A percentile compares a stretch with the other conserved stretches of the same genome.
Evolutionary conservation across 2,113 vertebrate species (phyloP).

Genomic region (Dascyllus trimaculatus): DNA sequence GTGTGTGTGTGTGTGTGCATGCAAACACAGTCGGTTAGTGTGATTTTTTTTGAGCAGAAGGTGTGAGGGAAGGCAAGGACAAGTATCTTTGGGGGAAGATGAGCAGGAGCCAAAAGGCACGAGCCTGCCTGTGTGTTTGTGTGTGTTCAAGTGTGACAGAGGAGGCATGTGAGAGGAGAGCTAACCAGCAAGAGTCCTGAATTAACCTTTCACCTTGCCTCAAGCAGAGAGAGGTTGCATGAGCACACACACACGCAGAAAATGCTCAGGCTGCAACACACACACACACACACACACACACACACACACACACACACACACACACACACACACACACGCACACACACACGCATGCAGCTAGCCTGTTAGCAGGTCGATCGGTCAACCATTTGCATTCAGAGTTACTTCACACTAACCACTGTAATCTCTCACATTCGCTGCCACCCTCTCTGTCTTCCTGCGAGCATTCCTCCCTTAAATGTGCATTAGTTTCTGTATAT

Average conservation of each 20-base stretch:
- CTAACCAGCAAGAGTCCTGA: conserved; percentile 44
- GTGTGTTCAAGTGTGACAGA: conserved; percentile 28
- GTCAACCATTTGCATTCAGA: conserved; percentile 57
- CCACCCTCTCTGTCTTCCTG: not conserved
- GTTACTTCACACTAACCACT: conserved; percentile 40
- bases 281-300: conserved; percentile 3
- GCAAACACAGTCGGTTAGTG: conserved; percentile 21
- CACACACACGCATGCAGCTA: conserved; percentile 2
- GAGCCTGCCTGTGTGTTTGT: conserved; percentile 11
- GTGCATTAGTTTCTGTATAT: conserved; percentile 49
- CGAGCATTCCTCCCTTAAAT: conserved; percentile 19
- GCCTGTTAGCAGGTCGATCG: conserved; percentile 49
- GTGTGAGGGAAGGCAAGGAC: conserved; percentile 26
- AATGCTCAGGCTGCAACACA: not conserved
- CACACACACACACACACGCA: not conserved
- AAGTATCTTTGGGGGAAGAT: conserved; percentile 23
- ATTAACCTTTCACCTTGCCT: conserved; percentile 68
- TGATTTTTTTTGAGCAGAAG: conserved; percentile 14
- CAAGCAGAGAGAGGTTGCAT: conserved; percentile 12
- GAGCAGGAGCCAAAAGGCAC: conserved; percentile 21
- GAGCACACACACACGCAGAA: not conserved
- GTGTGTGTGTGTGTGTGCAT: conserved; percentile 24
- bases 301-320: conserved; percentile 5
- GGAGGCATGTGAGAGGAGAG: conserved; percentile 16
- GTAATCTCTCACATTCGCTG: conserved; percentile 41